Percentiles rank a stretch among this genome's conserved stretches.
These are phyloP conservation scores for Corythoichthys intestinalis DNA, from an alignment of 2,113 vertebrate species.

Conservation along the genomic window DNA sequence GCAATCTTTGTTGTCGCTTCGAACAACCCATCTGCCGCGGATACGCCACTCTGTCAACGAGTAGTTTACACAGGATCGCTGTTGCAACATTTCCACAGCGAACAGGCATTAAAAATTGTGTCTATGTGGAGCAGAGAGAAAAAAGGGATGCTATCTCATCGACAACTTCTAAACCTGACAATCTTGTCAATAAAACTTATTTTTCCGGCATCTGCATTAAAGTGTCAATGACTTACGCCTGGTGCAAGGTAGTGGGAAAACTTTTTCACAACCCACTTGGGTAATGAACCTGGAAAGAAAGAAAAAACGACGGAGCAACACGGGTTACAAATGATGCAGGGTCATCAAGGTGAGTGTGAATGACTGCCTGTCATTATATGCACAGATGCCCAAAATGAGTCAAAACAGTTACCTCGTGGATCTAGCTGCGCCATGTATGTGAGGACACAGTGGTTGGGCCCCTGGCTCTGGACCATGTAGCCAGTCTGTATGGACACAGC, in stretches of 20 bases:
- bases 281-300: slow-evolving; percentile 82
- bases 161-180: neutral
- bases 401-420: slow-evolving; percentile 80
- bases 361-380: neutral
- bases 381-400: neutral
- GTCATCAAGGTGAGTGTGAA: neutral
- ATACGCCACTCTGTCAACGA: neutral
- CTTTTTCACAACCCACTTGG: slow-evolving; percentile 96
- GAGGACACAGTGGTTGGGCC: slow-evolving; percentile 79
- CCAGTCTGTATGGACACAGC: slow-evolving; percentile 93
- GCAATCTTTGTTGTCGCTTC: neutral
- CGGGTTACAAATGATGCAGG: neutral
- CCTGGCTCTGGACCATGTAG: slow-evolving; percentile 85
- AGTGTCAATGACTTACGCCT: slow-evolving; percentile 75
- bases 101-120: neutral
- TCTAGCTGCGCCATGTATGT: slow-evolving; percentile 95
- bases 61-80: neutral
- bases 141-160: neutral
- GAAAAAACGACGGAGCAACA: neutral
- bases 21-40: slow-evolving; percentile 1
- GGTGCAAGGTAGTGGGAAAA: slow-evolving; percentile 90
- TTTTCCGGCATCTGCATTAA: neutral
- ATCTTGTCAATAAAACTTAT: neutral
- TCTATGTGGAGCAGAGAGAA: neutral
- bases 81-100: neutral